These are phyloP conservation scores for Apis florea DNA, from an alignment of 1,140 invertebrate genomes.

Conservation along the genomic window DNA sequence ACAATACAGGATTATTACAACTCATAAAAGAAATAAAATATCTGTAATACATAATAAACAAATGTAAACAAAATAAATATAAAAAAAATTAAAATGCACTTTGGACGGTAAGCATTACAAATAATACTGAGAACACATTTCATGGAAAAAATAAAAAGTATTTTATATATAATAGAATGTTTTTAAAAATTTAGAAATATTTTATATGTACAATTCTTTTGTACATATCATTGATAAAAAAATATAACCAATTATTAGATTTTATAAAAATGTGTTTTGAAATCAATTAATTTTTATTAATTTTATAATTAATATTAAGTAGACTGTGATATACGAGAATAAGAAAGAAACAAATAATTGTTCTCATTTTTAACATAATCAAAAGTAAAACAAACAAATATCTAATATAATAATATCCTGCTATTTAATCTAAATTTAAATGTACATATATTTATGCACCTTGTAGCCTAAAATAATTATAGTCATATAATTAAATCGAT, in stretches of 20 bases:
- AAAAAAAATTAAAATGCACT: slow-evolving; percentile 68
- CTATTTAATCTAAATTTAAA: slow-evolving; percentile 14
- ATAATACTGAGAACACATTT: slow-evolving; percentile 67
- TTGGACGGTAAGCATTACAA: slow-evolving; percentile 76
- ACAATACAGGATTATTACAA: slow-evolving; percentile 50
- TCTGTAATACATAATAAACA: slow-evolving; percentile 66
- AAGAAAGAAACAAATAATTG: slow-evolving; percentile 13
- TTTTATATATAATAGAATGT: slow-evolving; percentile 40
- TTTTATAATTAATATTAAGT: background rate
- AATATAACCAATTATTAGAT: background rate
- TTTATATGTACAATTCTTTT: slow-evolving; percentile 33
- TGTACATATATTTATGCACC: slow-evolving; percentile 42
- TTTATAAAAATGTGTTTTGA: slow-evolving; percentile 15
- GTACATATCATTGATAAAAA: slow-evolving; percentile 20
- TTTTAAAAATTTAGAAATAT: slow-evolving; percentile 47
- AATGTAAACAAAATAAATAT: slow-evolving; percentile 65
- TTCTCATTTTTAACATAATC: background rate
- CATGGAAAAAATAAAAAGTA: slow-evolving; percentile 29
- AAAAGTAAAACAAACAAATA: background rate
- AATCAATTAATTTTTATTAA: slow-evolving; percentile 3
- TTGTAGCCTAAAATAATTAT: slow-evolving; percentile 25
- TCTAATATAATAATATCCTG: slow-evolving; percentile 9
- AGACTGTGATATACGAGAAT: background rate
- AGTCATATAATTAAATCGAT: slow-evolving; percentile 18
- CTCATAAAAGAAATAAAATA: slow-evolving; percentile 56